Conservation (phyloP, 1,140 invertebrate species). For the Drosophila busckii region DNA sequence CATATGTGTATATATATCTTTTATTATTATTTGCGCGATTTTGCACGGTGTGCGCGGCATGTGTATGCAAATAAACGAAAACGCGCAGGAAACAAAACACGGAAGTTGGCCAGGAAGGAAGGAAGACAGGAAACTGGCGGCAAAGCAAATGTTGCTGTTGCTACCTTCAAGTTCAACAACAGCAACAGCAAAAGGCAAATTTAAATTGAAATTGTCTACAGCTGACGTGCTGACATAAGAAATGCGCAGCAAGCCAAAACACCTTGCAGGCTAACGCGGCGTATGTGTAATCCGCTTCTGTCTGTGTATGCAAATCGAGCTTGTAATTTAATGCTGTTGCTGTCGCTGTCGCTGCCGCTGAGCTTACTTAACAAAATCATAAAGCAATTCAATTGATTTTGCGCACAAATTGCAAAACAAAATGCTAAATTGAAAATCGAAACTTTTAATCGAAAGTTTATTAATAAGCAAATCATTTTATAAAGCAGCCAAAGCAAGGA, state of each 20-base stretch:
- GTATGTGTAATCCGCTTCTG: slow-evolving; percentile 48
- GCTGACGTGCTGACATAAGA: slow-evolving; percentile 70
- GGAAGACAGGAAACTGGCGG: slow-evolving; percentile 56
- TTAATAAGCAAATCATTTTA: too few species aligned
- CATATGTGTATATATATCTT: slow-evolving; percentile 45
- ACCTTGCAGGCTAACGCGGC: slow-evolving; percentile 45
- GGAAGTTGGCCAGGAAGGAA: slow-evolving; percentile 67
- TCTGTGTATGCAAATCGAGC: slow-evolving; percentile 16
- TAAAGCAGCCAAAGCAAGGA: too few species aligned
- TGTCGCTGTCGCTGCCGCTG: too few species aligned
- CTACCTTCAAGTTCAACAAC: background rate
- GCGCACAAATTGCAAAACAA: background rate
- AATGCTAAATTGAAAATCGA: background rate
- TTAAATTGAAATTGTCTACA: slow-evolving; percentile 73
- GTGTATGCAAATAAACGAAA: slow-evolving; percentile 77
- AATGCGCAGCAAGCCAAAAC: slow-evolving; percentile 36
- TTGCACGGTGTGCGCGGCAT: slow-evolving; percentile 54
- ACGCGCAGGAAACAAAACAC: slow-evolving; percentile 74
- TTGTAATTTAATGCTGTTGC: slow-evolving; percentile 11
- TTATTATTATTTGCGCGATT: slow-evolving; percentile 77
- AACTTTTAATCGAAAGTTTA: background rate
- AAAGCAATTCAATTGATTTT: slow-evolving; percentile 45
- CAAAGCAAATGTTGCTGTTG: slow-evolving; percentile 53
- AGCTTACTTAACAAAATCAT: slow-evolving; percentile 28
- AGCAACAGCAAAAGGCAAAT: slow-evolving; percentile 59